phyloP scores from a whole-genome alignment of 2,797 vertebrate genomes.

The Cottoperca gobio region DNA sequence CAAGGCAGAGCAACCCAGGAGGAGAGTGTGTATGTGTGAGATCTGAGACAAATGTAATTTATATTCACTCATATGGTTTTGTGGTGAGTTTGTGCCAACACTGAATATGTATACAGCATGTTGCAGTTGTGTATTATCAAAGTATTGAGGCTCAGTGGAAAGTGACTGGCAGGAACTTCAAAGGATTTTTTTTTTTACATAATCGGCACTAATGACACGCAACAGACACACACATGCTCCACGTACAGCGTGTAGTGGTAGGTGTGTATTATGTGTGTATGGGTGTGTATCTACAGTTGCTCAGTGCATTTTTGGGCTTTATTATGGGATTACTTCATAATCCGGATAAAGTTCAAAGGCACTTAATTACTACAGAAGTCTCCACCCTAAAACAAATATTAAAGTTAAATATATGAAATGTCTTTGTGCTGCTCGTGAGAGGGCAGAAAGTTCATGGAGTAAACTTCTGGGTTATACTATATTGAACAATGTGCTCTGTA shows the following conservation, averaged over 20 bases:
- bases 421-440: slow-evolving; percentile 13
- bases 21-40: slow-evolving; percentile 7
- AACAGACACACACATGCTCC: background rate
- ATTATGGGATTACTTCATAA: slow-evolving; percentile 19
- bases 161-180: slow-evolving; percentile 46
- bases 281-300: slow-evolving; percentile 7
- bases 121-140: slow-evolving; percentile 8
- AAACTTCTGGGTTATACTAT: slow-evolving; percentile 35
- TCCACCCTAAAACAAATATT: slow-evolving; percentile 14
- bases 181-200: slow-evolving; percentile 47
- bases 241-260: background rate
- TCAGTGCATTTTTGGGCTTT: background rate
- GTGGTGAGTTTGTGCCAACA: background rate
- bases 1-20: slow-evolving; percentile 13
- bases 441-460: background rate
- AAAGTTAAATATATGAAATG: background rate
- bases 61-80: background rate
- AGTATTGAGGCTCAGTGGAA: slow-evolving; percentile 40
- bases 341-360: background rate
- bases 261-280: slow-evolving; percentile 12
- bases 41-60: background rate
- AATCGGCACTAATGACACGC: slow-evolving; percentile 30
- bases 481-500: slow-evolving; percentile 46
- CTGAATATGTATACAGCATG: background rate
- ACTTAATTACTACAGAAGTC: background rate